phyloP scores from a whole-genome alignment of 2,797 vertebrate species.

The Ambastaia sidthimunki region DNA sequence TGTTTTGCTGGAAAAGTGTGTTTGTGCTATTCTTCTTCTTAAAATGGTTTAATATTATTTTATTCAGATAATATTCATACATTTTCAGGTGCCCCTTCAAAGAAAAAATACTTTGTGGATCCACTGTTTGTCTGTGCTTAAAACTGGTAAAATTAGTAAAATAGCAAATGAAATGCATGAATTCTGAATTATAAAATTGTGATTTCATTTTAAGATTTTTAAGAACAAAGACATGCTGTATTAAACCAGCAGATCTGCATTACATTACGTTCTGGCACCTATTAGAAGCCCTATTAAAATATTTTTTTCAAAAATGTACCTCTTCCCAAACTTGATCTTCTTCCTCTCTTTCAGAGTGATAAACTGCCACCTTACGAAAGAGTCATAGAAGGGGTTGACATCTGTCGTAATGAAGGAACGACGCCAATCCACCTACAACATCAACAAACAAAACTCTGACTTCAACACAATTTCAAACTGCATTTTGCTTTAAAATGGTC shows the following conservation, averaged over 20 bases:
- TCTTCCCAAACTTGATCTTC: conserved; percentile 96
- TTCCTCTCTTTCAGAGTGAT: conserved; percentile 91
- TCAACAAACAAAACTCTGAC: neutral
- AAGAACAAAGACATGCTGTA: too few species aligned
- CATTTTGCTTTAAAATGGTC: neutral
- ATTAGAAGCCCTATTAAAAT: neutral
- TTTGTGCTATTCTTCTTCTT: too few species aligned
- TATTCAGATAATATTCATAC: too few species aligned
- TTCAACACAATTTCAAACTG: neutral
- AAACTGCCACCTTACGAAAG: conserved; percentile 97
- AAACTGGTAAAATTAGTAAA: neutral
- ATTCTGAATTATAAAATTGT: neutral
- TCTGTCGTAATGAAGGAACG: conserved; percentile 97
- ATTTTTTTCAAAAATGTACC: conserved; percentile 72
- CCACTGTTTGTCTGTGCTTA: neutral
- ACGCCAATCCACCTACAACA: conserved; percentile 91
- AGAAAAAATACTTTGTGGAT: neutral
- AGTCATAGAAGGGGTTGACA: conserved; percentile 96
- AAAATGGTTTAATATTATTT: too few species aligned
- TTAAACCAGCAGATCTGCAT: too few species aligned
- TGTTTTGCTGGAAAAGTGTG: too few species aligned
- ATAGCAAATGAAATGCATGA: neutral
- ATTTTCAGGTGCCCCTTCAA: too few species aligned
- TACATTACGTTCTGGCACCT: neutral
- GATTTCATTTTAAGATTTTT: too few species aligned